These are phyloP conservation scores for Leptestheria dahalacensis DNA, from an alignment of 1,140 invertebrate genomes.

Conservation along the genomic window DNA sequence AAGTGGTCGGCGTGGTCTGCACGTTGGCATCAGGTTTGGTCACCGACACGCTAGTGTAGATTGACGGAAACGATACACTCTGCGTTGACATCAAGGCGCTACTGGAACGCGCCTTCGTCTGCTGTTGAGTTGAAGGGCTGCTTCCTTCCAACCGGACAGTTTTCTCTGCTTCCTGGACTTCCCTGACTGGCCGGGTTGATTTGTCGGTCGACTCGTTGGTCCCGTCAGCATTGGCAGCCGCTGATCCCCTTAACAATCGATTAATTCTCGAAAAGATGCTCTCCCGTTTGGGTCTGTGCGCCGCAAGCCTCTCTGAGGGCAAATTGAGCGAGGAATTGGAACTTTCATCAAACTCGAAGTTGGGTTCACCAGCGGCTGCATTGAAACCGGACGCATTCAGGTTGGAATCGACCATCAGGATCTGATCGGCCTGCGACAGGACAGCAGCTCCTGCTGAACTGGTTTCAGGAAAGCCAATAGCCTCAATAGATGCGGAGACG, in stretches of 20 bases:
- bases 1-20: background rate
- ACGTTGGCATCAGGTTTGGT: background rate
- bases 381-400: background rate
- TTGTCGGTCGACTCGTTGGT: background rate
- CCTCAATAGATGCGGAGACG: slow-evolving; percentile 14
- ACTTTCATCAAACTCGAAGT: slow-evolving; percentile 8
- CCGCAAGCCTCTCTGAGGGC: background rate
- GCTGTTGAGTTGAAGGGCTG: background rate
- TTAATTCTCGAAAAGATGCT: slow-evolving; percentile 12
- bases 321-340: slow-evolving; percentile 5
- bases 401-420: background rate
- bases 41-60: slow-evolving; percentile 2
- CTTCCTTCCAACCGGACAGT: background rate
- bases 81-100: background rate
- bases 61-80: background rate
- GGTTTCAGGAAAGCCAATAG: slow-evolving; percentile 12
- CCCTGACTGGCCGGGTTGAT: background rate
- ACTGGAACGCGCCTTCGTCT: slow-evolving; percentile 1
- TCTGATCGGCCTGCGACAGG: slow-evolving; percentile 4
- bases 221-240: background rate
- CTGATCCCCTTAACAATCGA: slow-evolving; percentile 5
- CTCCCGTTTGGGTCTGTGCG: slow-evolving; percentile 7
- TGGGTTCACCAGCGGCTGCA: background rate
- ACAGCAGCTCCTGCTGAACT: background rate
- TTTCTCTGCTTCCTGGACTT: background rate